Evolutionary conservation across 2,888 invertebrate species (phyloP).

Genomic region (Trachelus iudaicus): DNA sequence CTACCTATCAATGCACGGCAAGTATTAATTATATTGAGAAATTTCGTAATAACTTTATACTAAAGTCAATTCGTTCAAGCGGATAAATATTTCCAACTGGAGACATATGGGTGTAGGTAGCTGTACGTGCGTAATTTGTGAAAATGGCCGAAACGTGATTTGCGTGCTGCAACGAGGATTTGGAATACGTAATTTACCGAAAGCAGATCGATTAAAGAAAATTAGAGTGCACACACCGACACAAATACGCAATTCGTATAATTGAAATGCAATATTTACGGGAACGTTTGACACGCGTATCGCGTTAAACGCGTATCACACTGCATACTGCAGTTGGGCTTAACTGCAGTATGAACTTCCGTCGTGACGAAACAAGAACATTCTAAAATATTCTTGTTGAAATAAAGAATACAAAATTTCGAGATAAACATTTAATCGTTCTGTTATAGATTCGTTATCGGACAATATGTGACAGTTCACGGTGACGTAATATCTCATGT

Average conservation of each 20-base stretch:
- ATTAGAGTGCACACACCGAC: background rate
- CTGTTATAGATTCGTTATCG: constrained; percentile 76
- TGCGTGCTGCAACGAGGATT: background rate
- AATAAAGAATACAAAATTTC: background rate
- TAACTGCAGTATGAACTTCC: background rate
- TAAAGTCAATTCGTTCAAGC: background rate
- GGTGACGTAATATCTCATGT: constrained; percentile 87
- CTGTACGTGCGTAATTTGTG: background rate
- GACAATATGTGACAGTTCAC: constrained; percentile 80
- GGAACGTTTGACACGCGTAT: background rate
- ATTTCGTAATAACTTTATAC: background rate
- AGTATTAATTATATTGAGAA: constrained; percentile 15
- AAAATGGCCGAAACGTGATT: background rate
- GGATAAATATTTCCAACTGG: background rate
- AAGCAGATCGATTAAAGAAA: background rate
- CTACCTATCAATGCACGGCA: constrained; percentile 71
- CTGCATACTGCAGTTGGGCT: background rate
- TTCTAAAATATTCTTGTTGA: background rate
- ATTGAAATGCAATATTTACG: background rate
- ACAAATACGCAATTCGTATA: background rate
- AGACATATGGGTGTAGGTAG: background rate
- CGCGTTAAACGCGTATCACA: background rate
- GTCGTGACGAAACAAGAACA: background rate
- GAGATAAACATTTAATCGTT: background rate
- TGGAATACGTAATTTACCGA: background rate